Evolutionary conservation across 2,888 invertebrate genomes (phyloP), one percentile per base, ranked within the genome.

Genomic region (Priocnemis perturbator): DNA sequence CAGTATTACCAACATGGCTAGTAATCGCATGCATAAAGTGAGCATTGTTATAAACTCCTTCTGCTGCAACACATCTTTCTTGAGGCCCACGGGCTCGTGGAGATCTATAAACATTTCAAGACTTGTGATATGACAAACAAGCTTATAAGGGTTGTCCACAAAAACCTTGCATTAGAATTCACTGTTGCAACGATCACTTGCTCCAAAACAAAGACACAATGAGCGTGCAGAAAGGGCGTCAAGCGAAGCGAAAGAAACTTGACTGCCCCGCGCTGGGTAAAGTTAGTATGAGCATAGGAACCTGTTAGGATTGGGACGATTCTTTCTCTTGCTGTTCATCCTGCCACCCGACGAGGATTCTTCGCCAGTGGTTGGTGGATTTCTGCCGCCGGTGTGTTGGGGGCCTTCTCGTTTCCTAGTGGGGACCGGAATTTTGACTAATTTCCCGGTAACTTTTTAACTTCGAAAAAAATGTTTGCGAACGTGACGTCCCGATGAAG

Each of bases 1-100:
- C 95, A 76, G 92, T 91, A 88, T 95, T 95, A 73, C 96, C 97
- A 74, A 97, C 94, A 87, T 96, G 94, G 77, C 95, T 93, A 64
- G 96, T 95, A 72, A 95, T 94, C 56, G 96, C 94, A 91, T 97
- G 95, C 95, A 97, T 96, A 89, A 97, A 96, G 90, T 94, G 94
- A 77, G 94, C 93, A 92, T 97, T 97, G 86, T 93, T 95, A 90
- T 97, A 97, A 64, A 97, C 94, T 74, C 97, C 97, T 87, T 97
- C 97, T 19, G 94, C 93, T 76, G 92, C 91, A 78, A 94, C 91
- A 53, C 91, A 90, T 83, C 95, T 92, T 67, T 90, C 90, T 69
- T 88, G 88, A 14, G 87, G 85, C 45, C 87, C 88, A 78, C 90
- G 87, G 81, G 93, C 92, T 86, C 95, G 92, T 78, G 93, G 93